A percentile compares a stretch with the other conserved stretches of the same genome.
Conservation (phyloP, 2,113 vertebrate species). For the Cryptomyrus ogoouensis region DNA sequence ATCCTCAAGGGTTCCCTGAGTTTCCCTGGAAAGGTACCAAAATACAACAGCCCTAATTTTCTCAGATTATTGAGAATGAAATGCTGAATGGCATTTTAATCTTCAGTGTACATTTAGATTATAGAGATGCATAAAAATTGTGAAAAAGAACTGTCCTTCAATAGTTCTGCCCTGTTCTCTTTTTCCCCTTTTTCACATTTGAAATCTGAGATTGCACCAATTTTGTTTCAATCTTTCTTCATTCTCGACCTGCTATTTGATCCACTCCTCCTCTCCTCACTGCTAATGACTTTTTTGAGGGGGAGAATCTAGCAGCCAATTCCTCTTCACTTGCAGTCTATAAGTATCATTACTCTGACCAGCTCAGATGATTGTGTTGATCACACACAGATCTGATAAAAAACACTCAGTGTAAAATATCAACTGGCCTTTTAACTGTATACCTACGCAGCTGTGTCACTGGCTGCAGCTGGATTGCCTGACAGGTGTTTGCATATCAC, state of each 20-base stretch:
- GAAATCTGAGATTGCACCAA: neutral
- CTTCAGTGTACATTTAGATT: neutral
- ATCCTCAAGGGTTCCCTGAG: neutral
- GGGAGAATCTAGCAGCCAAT: neutral
- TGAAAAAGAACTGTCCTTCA: neutral
- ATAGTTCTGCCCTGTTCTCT: neutral
- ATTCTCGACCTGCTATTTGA: neutral
- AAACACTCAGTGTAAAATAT: neutral
- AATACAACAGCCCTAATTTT: neutral
- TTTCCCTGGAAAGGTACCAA: neutral
- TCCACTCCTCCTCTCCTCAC: neutral
- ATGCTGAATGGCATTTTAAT: neutral
- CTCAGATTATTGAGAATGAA: neutral
- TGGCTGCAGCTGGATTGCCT: neutral
- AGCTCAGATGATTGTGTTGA: neutral
- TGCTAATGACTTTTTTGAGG: constrained; percentile 1
- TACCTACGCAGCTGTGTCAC: neutral
- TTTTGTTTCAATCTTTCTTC: neutral
- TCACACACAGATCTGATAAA: neutral
- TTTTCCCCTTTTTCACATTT: neutral
- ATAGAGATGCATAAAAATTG: neutral
- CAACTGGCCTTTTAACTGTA: neutral
- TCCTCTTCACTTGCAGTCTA: neutral
- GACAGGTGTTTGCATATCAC: neutral
- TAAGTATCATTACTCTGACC: neutral